Evolutionary conservation across 2,888 invertebrate species (phyloP).

Genomic region (Tolmerus cingulatus): DNA sequence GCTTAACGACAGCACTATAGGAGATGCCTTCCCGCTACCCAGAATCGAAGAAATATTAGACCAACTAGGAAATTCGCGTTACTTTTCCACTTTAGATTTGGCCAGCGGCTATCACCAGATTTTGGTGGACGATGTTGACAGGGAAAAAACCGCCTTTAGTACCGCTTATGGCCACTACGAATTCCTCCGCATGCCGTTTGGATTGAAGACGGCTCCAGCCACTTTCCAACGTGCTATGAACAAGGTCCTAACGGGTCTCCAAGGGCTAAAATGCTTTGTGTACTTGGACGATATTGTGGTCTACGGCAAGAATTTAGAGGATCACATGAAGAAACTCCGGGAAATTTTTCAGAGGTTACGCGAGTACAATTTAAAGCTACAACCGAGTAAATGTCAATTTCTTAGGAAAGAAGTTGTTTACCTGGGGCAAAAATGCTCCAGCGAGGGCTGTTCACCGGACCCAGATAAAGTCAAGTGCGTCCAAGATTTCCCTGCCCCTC

Average conservation of each 20-base stretch:
- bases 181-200: conserved; percentile 54
- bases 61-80: not conserved
- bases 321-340: not conserved
- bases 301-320: conserved; percentile 41
- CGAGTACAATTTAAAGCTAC: not conserved
- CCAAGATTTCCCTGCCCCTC: no score
- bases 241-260: conserved; percentile 43
- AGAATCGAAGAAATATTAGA: not conserved
- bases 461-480: not conserved
- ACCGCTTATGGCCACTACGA: conserved; percentile 57
- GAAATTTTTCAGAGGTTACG: not conserved
- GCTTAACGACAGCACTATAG: not conserved
- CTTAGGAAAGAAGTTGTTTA: no score
- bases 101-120: conserved; percentile 54
- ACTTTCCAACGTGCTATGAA: conserved; percentile 27
- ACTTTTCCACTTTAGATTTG: not conserved
- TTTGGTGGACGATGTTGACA: conserved; percentile 50
- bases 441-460: no score
- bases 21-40: not conserved
- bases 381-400: not conserved
- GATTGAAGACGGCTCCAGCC: conserved; percentile 47
- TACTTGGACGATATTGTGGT: conserved; percentile 49
- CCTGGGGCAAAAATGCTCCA: no score
- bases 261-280: conserved; percentile 54
- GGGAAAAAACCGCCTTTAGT: conserved; percentile 54